These are phyloP conservation scores for Chloropsis cyanopogon DNA, from an alignment of 2,113 vertebrate species.

Conservation along the genomic window DNA sequence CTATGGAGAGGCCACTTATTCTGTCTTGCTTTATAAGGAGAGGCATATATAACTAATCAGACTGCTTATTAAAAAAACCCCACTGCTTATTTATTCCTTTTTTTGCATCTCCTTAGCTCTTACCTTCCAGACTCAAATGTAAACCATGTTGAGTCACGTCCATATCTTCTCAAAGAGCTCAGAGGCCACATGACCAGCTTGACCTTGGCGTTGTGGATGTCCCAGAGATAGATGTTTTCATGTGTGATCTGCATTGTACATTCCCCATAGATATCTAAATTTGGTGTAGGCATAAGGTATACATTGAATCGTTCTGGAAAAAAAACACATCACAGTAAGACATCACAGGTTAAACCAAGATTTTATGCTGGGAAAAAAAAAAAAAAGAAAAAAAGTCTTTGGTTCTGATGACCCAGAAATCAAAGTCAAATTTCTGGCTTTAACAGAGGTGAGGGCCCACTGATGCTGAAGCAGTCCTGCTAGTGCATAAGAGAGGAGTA, in stretches of 20 bases:
- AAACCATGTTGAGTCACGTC: conserved; percentile 97
- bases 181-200: conserved; percentile 99
- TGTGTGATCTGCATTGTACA: conserved; percentile 99
- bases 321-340: background rate
- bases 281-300: conserved; percentile 97
- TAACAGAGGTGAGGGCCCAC: background rate
- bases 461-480: background rate
- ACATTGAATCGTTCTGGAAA: conserved; percentile 94
- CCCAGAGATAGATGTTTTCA: conserved; percentile 99
- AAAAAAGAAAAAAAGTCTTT: background rate
- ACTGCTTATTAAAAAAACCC: background rate
- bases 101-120: conserved; percentile 24
- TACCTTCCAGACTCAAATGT: conserved; percentile 98
- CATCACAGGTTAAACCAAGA: background rate
- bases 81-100: background rate
- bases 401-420: background rate
- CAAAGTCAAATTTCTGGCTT: background rate
- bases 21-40: background rate
- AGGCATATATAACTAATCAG: background rate
- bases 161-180: conserved; percentile 93
- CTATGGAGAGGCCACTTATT: background rate
- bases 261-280: conserved; percentile 98
- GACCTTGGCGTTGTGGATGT: conserved; percentile 95
- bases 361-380: background rate
- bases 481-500: background rate